A percentile compares a stretch with the other conserved stretches of the same genome.
Evolutionary conservation across 2,797 vertebrate species (phyloP).

Genomic region (Eulemur mongoz): DNA sequence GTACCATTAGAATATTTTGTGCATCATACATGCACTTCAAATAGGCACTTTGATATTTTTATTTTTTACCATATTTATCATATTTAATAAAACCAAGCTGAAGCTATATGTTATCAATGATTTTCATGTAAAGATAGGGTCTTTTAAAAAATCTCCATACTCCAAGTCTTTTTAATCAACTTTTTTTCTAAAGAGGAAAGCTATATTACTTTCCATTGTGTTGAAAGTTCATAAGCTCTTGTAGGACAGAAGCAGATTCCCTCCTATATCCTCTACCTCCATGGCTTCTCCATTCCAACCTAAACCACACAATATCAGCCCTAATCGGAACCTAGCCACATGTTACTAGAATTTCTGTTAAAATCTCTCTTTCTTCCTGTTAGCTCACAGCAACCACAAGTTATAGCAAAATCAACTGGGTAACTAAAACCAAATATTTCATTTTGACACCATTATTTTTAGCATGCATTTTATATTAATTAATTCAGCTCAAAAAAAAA

Average conservation of each 20-base stretch:
- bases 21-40: background rate
- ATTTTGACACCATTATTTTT: background rate
- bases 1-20: background rate
- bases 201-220: background rate
- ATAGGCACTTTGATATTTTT: background rate
- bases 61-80: background rate
- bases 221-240: background rate
- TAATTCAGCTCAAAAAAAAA: background rate
- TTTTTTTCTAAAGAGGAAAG: background rate
- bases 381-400: background rate
- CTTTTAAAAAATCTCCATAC: background rate
- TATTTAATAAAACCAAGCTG: background rate
- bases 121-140: background rate
- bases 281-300: background rate
- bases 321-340: background rate
- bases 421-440: background rate
- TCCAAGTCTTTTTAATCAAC: background rate
- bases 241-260: background rate
- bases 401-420: background rate
- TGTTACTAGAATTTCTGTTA: background rate
- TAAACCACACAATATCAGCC: too few species aligned
- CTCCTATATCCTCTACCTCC: background rate
- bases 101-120: background rate
- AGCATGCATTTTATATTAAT: background rate
- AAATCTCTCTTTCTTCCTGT: background rate